phyloP scores from a whole-genome alignment of 2,797 vertebrate species.

The Mormyrus proboscirostris region DNA sequence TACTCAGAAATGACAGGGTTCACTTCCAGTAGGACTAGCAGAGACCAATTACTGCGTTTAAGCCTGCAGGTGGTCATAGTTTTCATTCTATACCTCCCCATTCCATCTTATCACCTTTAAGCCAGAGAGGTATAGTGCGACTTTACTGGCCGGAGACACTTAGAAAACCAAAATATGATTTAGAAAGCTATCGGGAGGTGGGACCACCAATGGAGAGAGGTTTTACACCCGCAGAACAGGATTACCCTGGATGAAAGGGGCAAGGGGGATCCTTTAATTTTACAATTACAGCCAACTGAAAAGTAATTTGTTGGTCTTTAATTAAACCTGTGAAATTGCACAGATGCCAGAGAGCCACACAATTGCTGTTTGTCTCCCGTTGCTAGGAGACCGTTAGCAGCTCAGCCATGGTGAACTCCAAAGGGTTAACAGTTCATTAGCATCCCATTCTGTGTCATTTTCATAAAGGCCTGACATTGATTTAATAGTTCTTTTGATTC shows the following conservation, averaged over 20 bases:
- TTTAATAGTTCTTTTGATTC: conserved; percentile 4
- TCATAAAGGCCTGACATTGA: background rate
- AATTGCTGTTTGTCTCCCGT: conserved; percentile 33
- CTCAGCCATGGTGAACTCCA: conserved; percentile 27
- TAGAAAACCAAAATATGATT: background rate
- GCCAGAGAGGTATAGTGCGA: background rate
- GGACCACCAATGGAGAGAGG: background rate
- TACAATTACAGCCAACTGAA: conserved; percentile 46
- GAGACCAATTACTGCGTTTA: background rate
- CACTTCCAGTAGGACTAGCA: background rate
- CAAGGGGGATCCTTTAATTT: conserved; percentile 29
- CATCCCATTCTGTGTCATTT: conserved; percentile 29
- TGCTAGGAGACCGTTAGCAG: conserved; percentile 50
- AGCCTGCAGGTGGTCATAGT: background rate
- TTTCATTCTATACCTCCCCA: background rate
- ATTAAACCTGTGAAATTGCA: conserved; percentile 46
- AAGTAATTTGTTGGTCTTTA: conserved; percentile 46
- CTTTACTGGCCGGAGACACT: background rate
- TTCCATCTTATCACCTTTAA: background rate
- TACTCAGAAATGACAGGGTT: background rate
- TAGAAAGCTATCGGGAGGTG: background rate
- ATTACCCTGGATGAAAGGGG: conserved; percentile 21
- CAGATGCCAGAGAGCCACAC: conserved; percentile 35
- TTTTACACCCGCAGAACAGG: conserved; percentile 23
- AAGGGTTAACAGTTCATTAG: conserved; percentile 42